phyloP scores from a whole-genome alignment of 1,140 invertebrate species.

The Brachionus manjavacas region DNA sequence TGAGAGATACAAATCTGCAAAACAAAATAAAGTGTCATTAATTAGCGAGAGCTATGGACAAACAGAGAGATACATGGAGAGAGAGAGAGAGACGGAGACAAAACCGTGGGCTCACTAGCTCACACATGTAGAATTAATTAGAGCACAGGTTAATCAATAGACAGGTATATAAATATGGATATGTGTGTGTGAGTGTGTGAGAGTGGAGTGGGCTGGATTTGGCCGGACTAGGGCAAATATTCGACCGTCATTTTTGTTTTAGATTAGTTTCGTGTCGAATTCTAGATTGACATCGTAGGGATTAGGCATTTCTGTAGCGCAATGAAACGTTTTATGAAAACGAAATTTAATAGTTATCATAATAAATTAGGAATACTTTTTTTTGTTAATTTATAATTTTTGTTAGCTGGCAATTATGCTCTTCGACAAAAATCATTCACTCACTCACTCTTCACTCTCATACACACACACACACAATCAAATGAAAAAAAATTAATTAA shows the following conservation, averaged over 20 bases:
- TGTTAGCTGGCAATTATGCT: background rate
- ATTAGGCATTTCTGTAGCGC: background rate
- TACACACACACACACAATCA: background rate
- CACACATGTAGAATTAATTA: background rate
- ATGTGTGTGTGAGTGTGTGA: background rate
- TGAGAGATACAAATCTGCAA: background rate
- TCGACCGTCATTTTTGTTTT: constrained; percentile 12
- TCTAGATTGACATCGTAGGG: background rate
- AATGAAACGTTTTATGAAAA: background rate
- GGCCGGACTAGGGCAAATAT: background rate
- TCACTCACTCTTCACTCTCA: background rate
- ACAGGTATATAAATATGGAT: background rate
- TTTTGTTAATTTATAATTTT: constrained; percentile 2
- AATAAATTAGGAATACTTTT: constrained; percentile 13
- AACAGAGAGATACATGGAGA: too few species aligned
- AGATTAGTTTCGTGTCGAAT: background rate
- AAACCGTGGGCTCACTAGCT: background rate
- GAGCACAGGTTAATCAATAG: background rate
- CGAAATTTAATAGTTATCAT: constrained; percentile 25
- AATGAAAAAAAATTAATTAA: background rate
- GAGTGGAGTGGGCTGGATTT: constrained; percentile 1
- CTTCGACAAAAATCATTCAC: background rate
- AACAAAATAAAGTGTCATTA: background rate
- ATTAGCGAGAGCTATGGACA: background rate
- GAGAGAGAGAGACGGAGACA: background rate